These are phyloP conservation scores for Schizothorax lantsangensis DNA, from an alignment of 2,797 vertebrate genomes.

Conservation along the genomic window DNA sequence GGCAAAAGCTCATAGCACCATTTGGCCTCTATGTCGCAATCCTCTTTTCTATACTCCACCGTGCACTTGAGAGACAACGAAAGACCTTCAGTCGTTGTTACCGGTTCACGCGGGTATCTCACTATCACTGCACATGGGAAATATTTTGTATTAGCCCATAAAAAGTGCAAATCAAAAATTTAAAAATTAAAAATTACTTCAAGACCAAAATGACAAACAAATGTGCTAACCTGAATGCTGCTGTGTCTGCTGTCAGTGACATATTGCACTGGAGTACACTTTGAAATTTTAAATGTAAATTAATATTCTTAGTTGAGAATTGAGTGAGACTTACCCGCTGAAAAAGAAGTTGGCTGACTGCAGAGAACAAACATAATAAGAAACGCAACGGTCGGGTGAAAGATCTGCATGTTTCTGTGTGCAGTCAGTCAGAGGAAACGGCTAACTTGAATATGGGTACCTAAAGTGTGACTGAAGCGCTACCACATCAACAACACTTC, in stretches of 20 bases:
- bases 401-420: not conserved
- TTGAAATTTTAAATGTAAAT: not conserved
- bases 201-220: not conserved
- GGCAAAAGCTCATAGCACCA: fast-evolving
- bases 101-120: not conserved
- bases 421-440: not conserved
- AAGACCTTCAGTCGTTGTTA: not conserved
- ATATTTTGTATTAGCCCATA: constrained; percentile 1
- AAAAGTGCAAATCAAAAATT: not conserved
- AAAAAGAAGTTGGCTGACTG: not conserved
- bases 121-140: constrained; percentile 13
- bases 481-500: not conserved
- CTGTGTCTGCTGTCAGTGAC: too few relatives aligned
- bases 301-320: not conserved
- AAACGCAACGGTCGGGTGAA: too few relatives aligned
- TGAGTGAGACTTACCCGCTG: not conserved
- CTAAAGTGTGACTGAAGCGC: not conserved
- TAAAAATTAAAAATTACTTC: not conserved
- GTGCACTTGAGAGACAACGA: constrained; percentile 24
- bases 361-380: not conserved
- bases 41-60: not conserved
- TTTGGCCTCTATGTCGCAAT: not conserved
- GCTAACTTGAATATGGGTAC: not conserved
- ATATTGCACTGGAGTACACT: too few relatives aligned
- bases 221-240: not conserved